Evolutionary conservation across 2,888 invertebrate genomes (phyloP).

Genomic region (Agriopis marginaria): DNA sequence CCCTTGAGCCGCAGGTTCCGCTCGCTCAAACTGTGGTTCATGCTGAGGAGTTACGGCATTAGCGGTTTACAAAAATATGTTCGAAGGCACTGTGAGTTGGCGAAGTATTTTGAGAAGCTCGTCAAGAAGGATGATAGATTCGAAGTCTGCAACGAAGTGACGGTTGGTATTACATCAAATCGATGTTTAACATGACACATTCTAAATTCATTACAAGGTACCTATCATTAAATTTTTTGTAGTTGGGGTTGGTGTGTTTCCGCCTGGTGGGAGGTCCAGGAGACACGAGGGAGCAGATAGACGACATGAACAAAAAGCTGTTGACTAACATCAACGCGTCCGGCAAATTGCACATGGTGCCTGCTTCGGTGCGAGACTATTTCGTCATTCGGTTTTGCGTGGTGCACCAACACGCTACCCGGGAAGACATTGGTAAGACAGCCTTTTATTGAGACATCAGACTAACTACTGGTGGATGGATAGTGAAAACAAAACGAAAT

Average conservation of each 20-base stretch:
- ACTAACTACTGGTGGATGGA: neutral
- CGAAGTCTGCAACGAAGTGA: slow-evolving; percentile 96
- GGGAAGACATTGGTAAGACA: slow-evolving; percentile 90
- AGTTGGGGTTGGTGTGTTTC: slow-evolving; percentile 97
- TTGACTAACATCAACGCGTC: slow-evolving; percentile 97
- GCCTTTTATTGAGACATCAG: neutral
- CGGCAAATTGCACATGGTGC: slow-evolving; percentile 98
- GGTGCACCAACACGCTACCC: slow-evolving; percentile 95
- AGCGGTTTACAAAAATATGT: slow-evolving; percentile 97
- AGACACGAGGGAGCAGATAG: slow-evolving; percentile 72
- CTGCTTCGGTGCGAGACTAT: slow-evolving; percentile 95
- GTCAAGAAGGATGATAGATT: slow-evolving; percentile 94
- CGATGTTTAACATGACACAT: neutral
- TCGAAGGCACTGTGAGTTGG: slow-evolving; percentile 95
- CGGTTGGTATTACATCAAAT: slow-evolving; percentile 81
- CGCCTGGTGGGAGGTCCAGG: slow-evolving; percentile 90
- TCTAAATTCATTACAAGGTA: neutral
- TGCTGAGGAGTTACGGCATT: slow-evolving; percentile 96
- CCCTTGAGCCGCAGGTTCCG: slow-evolving; percentile 97
- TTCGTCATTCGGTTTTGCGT: slow-evolving; percentile 98
- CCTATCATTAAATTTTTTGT: slow-evolving; percentile 41
- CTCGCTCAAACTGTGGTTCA: slow-evolving; percentile 99
- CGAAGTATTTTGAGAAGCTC: slow-evolving; percentile 94
- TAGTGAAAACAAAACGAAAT: neutral
- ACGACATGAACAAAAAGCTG: slow-evolving; percentile 95